Evolutionary conservation across 2,797 vertebrate genomes (phyloP).

Genomic region (Ataeniobius toweri): DNA sequence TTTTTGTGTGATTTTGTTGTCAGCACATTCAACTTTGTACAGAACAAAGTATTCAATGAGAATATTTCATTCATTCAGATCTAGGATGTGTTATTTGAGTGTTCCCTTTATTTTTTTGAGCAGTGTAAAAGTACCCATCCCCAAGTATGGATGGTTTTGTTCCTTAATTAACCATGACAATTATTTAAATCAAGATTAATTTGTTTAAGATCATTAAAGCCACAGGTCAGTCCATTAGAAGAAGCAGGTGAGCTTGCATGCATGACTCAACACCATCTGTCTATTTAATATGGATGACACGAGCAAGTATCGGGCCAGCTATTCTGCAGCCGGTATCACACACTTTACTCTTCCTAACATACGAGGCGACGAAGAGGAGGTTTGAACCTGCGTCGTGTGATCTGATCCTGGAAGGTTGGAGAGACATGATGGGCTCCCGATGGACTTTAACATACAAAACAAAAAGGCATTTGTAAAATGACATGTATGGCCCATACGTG

Average conservation of each 20-base stretch:
- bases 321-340: constrained; percentile 29
- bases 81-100: too few relatives aligned
- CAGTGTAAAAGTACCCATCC: too few relatives aligned
- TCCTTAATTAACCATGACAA: too few relatives aligned
- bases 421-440: constrained; percentile 13
- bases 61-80: too few relatives aligned
- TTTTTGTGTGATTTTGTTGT: too few relatives aligned
- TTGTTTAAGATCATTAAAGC: neutral
- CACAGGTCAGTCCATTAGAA: neutral
- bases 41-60: too few relatives aligned
- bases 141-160: too few relatives aligned
- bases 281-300: constrained; percentile 54
- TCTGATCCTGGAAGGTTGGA: constrained; percentile 6
- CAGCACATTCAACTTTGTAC: too few relatives aligned
- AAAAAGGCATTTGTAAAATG: neutral
- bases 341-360: constrained; percentile 15
- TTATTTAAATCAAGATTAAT: too few relatives aligned
- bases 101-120: too few relatives aligned
- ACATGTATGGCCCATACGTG: neutral
- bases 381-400: constrained; percentile 34
- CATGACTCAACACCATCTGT: constrained; percentile 48
- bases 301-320: constrained; percentile 9
- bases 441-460: constrained; percentile 8
- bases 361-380: constrained; percentile 45
- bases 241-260: constrained; percentile 18